Evolutionary conservation across 2,888 invertebrate genomes (phyloP), one percentile per base, ranked within the genome.

Genomic region (Zhuqinia jingwanae): DNA sequence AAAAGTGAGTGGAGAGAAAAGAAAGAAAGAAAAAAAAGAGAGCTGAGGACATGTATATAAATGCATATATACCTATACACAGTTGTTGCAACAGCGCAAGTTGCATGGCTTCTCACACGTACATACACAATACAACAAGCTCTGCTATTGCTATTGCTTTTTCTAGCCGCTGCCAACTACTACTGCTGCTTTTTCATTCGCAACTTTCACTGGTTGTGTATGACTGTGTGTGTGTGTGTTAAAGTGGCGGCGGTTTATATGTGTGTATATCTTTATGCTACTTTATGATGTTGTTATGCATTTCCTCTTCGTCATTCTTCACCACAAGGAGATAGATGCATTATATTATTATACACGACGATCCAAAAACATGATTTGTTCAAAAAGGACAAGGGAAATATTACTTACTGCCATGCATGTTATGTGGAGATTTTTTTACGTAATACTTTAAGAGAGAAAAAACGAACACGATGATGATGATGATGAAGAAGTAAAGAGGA

Each of bases 311-410:
- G 68, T 45, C 50, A 56, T 68, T 65, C 50, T 27, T 63, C 45
- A 47, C 47, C 50, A 53, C 17, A 53, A 45, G 17, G 15, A 20
- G 47, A n/a, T n/a, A 2, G 53, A 75, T 53, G 50, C 68, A 68
- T 42, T 25, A 45, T 75, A 81, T 42, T 27, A n/a, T n/a, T n/a
- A 30, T 79, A 42, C 45, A 68, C 56, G n/a, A n/a, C n/a, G 27
- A 70, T 82, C 58, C 42, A 82, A n/a, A n/a, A 75, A 73, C 82
- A 73, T 82, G 82, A 82, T 82, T 82, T 82, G 82, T 82, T 82
- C 75, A 42, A 82, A 82, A 73, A 81, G 70, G 82, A 82, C 75
- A 82, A 30, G 50, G 63, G 36, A 75, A 73, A 82, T 82, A 75
- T 75, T 82, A 82, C 82, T 73, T 73, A 63, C 36, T 63, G 27